These are phyloP conservation scores for Asteroscopus sphinx DNA, from an alignment of 2,888 invertebrate genomes.

Conservation along the genomic window DNA sequence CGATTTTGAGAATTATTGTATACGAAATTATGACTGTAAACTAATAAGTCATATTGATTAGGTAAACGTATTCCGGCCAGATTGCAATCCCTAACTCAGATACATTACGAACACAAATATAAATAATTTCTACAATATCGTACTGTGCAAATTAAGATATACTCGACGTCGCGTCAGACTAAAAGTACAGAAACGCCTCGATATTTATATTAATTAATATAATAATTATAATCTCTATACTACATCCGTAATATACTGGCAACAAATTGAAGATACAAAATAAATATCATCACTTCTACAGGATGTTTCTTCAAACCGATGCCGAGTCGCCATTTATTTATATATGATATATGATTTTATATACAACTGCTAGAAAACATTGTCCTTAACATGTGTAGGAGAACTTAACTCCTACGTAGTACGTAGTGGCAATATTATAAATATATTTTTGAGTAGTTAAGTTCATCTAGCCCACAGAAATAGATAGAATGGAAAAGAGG, in stretches of 20 bases:
- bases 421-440: slow-evolving; percentile 18
- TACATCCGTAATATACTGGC: slow-evolving; percentile 5
- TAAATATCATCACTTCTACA: slow-evolving; percentile 1
- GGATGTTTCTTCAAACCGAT: slow-evolving; percentile 12
- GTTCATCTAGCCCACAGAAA: slow-evolving; percentile 14
- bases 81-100: too few relatives aligned
- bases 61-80: too few relatives aligned
- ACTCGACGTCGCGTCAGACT: too few relatives aligned
- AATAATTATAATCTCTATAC: slow-evolving; percentile 11
- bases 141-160: too few relatives aligned
- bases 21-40: too few relatives aligned
- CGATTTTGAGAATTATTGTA: too few relatives aligned
- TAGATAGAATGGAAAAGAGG: too few relatives aligned
- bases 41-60: too few relatives aligned
- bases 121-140: too few relatives aligned
- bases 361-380: slow-evolving; percentile 32
- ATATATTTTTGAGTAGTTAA: slow-evolving; percentile 15
- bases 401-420: slow-evolving; percentile 18
- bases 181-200: not conserved
- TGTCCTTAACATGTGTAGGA: slow-evolving; percentile 6
- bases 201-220: not conserved
- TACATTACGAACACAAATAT: too few relatives aligned
- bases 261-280: slow-evolving; percentile 20
- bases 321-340: slow-evolving; percentile 10
- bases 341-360: slow-evolving; percentile 38